phyloP scores from a whole-genome alignment of 2,113 vertebrate genomes.

The Hemiscyllium ocellatum region DNA sequence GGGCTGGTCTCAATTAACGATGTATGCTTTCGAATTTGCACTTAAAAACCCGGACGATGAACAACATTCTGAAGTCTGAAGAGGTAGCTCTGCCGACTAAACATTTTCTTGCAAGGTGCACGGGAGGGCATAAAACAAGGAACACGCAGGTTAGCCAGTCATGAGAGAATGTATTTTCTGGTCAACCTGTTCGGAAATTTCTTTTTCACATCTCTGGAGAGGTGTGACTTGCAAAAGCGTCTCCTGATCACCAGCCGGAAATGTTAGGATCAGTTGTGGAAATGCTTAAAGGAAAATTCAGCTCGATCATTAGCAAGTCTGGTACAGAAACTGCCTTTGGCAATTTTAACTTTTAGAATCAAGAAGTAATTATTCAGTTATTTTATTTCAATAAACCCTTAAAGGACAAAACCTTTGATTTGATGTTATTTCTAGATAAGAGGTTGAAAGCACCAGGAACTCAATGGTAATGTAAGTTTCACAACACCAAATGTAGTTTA shows the following conservation, averaged over 20 bases:
- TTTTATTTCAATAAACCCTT: neutral
- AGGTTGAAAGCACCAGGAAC: neutral
- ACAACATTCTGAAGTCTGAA: neutral
- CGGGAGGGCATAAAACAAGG: neutral
- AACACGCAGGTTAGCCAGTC: neutral
- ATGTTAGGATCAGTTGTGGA: neutral
- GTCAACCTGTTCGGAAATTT: too few species aligned
- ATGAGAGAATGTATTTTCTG: neutral
- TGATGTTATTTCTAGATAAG: neutral
- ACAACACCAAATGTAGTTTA: neutral
- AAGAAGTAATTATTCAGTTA: constrained; percentile 5
- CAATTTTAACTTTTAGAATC: neutral
- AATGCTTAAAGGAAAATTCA: neutral
- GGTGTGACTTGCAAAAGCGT: too few species aligned
- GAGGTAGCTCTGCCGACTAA: neutral
- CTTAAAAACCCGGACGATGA: neutral
- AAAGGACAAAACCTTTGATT: neutral
- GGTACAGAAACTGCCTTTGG: neutral
- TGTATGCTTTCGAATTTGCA: neutral
- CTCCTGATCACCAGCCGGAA: neutral
- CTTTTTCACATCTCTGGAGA: too few species aligned
- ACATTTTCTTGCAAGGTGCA: neutral
- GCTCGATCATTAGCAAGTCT: neutral
- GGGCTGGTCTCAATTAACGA: neutral
- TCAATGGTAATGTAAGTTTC: neutral